These are phyloP conservation scores for Montipora efflorescens DNA, from an alignment of 64 coral and sea anemone species.

Conservation along the genomic window DNA sequence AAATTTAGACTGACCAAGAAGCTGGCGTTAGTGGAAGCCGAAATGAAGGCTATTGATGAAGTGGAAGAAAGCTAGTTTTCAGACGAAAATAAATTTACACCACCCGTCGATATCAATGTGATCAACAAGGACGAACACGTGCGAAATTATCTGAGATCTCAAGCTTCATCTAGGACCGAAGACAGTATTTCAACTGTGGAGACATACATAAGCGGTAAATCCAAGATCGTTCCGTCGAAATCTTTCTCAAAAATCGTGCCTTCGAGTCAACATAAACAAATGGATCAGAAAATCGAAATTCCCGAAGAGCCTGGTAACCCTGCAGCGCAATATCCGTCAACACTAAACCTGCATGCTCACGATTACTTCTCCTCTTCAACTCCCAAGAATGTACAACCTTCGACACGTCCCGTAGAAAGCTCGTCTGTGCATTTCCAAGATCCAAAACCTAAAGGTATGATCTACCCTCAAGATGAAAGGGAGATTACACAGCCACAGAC, in stretches of 20 bases:
- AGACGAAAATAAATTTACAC: background rate
- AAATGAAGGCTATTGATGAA: conserved; percentile 8
- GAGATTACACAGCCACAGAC: background rate
- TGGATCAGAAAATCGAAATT: background rate
- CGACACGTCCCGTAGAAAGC: background rate
- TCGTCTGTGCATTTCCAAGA: background rate
- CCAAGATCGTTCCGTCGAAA: conserved; percentile 2
- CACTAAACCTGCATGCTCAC: background rate
- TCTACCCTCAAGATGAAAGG: background rate
- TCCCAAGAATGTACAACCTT: background rate
- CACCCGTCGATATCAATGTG: background rate
- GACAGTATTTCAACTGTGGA: background rate
- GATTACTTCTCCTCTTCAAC: background rate
- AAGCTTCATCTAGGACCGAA: background rate
- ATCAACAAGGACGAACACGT: background rate
- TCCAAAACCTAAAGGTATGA: background rate
- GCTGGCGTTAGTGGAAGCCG: background rate
- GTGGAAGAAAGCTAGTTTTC: background rate
- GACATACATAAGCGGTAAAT: background rate
- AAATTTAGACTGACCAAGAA: conserved; percentile 20
- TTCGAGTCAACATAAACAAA: conserved; percentile 18
- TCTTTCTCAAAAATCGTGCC: background rate
- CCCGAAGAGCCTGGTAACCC: background rate
- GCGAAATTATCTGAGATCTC: background rate
- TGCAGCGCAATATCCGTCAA: background rate